Percentiles rank a stretch among this genome's conserved stretches.
Evolutionary conservation across 1,140 invertebrate genomes (phyloP).

Genomic region (Cataglyphis hispanica): DNA sequence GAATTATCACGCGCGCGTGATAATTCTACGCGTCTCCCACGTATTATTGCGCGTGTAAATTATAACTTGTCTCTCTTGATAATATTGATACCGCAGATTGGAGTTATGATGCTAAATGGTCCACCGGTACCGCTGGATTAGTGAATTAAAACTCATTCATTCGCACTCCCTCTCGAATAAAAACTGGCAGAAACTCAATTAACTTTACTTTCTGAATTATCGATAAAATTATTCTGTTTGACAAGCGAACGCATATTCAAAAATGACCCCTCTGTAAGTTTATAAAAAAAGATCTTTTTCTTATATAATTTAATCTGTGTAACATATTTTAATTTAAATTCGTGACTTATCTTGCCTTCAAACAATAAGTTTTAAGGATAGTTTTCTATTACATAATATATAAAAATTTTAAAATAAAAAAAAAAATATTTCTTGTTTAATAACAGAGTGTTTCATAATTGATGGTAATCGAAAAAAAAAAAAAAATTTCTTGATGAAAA

Average conservation of each 20-base stretch:
- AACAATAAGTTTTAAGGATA: neutral
- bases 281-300: neutral
- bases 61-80: neutral
- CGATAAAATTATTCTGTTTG: neutral
- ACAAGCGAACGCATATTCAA: neutral
- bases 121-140: neutral
- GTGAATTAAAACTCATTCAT: neutral
- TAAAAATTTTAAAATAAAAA: neutral
- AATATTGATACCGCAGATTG: slow-evolving; percentile 18
- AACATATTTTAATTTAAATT: neutral
- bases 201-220: neutral
- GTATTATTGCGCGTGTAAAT: slow-evolving; percentile 42
- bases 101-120: neutral
- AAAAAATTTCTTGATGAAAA: too few relatives aligned
- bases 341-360: neutral
- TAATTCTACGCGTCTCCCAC: too few relatives aligned
- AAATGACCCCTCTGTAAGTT: neutral
- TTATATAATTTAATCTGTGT: neutral
- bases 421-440: slow-evolving; percentile 4
- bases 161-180: neutral
- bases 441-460: neutral
- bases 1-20: slow-evolving; percentile 68
- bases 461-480: too few relatives aligned
- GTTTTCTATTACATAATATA: neutral
- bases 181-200: neutral